Percentiles rank a stretch among this genome's conserved stretches.
These are phyloP conservation scores for Zaprionus vittiger DNA, from an alignment of 1,140 invertebrate species.

Conservation along the genomic window DNA sequence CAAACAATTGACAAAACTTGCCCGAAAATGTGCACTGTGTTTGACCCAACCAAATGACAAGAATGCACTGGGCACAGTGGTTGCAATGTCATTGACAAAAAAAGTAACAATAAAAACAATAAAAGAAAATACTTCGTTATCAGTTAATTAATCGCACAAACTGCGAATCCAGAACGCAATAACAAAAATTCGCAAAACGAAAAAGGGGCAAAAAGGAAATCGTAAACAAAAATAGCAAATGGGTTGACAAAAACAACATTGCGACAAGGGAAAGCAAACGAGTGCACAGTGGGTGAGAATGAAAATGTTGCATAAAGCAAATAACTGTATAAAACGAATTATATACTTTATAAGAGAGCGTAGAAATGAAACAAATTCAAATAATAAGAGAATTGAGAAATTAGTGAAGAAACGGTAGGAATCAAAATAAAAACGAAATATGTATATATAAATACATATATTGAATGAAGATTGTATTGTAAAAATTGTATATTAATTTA, in stretches of 20 bases:
- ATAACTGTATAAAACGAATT: too few species aligned
- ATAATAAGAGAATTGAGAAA: too few species aligned
- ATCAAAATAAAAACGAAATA: too few species aligned
- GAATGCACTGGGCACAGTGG: slow-evolving; percentile 25
- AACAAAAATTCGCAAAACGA: slow-evolving; percentile 35
- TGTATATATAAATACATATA: too few species aligned
- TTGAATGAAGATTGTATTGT: too few species aligned
- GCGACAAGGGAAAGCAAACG: slow-evolving; percentile 5
- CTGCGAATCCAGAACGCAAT: slow-evolving; percentile 52
- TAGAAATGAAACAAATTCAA: too few species aligned
- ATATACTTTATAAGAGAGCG: too few species aligned
- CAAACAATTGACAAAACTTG: slow-evolving; percentile 73
- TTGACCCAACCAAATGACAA: slow-evolving; percentile 26
- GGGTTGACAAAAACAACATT: slow-evolving; percentile 53
- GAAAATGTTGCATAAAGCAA: background rate
- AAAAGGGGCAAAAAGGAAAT: slow-evolving; percentile 16
- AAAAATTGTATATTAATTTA: too few species aligned
- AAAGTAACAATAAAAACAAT: background rate
- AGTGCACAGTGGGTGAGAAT: slow-evolving; percentile 25
- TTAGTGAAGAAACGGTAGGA: too few species aligned
- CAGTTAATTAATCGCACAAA: slow-evolving; percentile 77
- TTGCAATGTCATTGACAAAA: slow-evolving; percentile 69
- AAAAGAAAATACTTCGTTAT: slow-evolving; percentile 50
- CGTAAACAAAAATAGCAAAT: slow-evolving; percentile 57
- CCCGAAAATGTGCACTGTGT: slow-evolving; percentile 4